Percentiles rank a stretch among this genome's conserved stretches.
Evolutionary conservation across 2,888 invertebrate genomes (phyloP).

Genomic region (Ennomos erosarius): DNA sequence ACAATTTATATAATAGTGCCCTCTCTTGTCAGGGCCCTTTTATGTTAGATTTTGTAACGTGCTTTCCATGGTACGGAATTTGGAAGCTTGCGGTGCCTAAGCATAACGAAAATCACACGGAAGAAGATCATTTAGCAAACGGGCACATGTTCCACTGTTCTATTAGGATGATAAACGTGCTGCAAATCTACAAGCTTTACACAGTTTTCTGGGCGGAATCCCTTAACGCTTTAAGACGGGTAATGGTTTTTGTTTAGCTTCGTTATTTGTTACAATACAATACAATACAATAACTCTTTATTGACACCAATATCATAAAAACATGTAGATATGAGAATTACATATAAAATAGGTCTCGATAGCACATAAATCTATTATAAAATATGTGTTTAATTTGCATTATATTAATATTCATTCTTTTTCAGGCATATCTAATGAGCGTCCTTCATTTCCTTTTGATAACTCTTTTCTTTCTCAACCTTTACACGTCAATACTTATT

Average conservation of each 20-base stretch:
- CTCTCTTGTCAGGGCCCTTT: slow-evolving; percentile 66
- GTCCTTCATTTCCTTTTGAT: slow-evolving; percentile 77
- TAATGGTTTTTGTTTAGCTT: slow-evolving; percentile 42
- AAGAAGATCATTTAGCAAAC: slow-evolving; percentile 57
- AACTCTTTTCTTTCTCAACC: slow-evolving; percentile 75
- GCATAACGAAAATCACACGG: slow-evolving; percentile 66
- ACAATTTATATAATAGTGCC: too few species aligned
- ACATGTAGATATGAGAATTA: too few species aligned
- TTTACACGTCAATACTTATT: slow-evolving; percentile 74
- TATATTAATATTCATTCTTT: slow-evolving; percentile 35
- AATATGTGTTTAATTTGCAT: too few species aligned
- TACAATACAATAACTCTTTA: too few species aligned
- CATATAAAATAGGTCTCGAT: too few species aligned
- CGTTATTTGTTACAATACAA: too few species aligned
- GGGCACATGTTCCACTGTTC: slow-evolving; percentile 70
- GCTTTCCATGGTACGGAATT: slow-evolving; percentile 78
- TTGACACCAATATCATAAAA: too few species aligned
- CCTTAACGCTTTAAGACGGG: slow-evolving; percentile 72
- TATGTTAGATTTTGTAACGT: slow-evolving; percentile 71
- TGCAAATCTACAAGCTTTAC: slow-evolving; percentile 77
- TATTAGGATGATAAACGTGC: slow-evolving; percentile 68
- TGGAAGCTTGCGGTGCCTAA: slow-evolving; percentile 64
- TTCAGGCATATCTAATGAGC: slow-evolving; percentile 80
- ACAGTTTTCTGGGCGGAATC: slow-evolving; percentile 75
- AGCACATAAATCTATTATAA: too few species aligned